phyloP scores from a whole-genome alignment of 1,140 invertebrate species.

The Delia radicum region DNA sequence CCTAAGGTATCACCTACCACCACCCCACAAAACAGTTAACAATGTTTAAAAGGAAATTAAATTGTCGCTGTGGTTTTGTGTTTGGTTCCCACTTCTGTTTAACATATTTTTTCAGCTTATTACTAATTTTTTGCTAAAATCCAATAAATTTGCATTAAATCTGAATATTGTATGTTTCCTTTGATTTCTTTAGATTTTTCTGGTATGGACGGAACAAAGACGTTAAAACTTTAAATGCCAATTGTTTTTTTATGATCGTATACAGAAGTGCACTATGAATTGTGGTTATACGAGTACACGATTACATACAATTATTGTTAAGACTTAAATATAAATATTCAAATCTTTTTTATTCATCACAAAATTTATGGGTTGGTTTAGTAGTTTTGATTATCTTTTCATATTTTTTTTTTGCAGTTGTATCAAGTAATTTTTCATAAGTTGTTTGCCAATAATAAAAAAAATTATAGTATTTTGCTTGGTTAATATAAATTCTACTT shows the following conservation, averaged over 20 bases:
- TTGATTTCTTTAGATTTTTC: background rate
- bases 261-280: no score
- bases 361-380: slow-evolving; percentile 22
- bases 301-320: background rate
- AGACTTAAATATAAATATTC: background rate
- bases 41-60: slow-evolving; percentile 15
- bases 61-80: background rate
- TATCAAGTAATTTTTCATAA: slow-evolving; percentile 17
- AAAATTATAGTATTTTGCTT: no score
- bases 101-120: no score
- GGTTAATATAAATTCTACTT: no score
- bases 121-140: background rate
- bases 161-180: background rate
- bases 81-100: slow-evolving; percentile 1
- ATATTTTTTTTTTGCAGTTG: no score
- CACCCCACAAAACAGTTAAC: background rate
- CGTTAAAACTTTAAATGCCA: background rate
- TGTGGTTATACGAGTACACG: no score
- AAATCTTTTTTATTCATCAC: background rate
- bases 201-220: background rate
- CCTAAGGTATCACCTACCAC: background rate
- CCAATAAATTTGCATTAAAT: slow-evolving; percentile 5
- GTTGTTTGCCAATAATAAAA: background rate
- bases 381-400: slow-evolving; percentile 15
- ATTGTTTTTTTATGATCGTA: background rate